phyloP scores from a whole-genome alignment of 2,888 invertebrate genomes.

The Acanthosoma haemorrhoidale region DNA sequence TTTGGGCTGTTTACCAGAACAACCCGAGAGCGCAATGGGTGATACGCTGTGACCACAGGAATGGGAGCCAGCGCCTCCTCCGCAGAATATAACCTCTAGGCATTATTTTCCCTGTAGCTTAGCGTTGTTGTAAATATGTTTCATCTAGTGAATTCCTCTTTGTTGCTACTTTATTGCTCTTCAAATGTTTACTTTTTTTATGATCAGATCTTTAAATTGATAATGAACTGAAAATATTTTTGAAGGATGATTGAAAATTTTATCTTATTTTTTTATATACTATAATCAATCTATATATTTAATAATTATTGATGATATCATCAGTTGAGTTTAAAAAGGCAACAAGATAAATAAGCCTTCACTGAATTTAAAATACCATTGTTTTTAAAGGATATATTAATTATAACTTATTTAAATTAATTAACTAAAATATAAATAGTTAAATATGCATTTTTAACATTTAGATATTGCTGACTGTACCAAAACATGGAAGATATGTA shows the following conservation, averaged over 20 bases:
- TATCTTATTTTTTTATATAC: not conserved
- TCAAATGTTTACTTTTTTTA: not conserved
- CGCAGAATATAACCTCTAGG: slow-evolving; percentile 13
- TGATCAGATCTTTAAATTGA: no score
- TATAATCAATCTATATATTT: no score
- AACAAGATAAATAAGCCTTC: no score
- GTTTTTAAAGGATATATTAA: no score
- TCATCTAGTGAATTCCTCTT: not conserved
- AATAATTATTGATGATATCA: no score
- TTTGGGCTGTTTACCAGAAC: slow-evolving; percentile 45
- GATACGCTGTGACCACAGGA: slow-evolving; percentile 45
- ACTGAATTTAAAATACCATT: no score
- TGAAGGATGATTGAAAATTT: not conserved
- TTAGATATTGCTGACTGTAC: no score
- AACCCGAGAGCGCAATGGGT: slow-evolving; percentile 46
- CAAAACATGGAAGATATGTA: no score
- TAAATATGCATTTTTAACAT: no score
- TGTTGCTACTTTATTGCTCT: not conserved
- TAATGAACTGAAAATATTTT: not conserved
- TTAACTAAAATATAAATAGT: no score
- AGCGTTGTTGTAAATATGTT: not conserved
- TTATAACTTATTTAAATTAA: no score
- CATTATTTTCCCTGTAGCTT: not conserved
- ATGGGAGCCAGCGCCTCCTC: slow-evolving; percentile 41
- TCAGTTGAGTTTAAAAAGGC: no score